Evolutionary conservation across 1,140 invertebrate species (phyloP), one percentile per base, ranked within the genome.

Genomic region (Drosophila elegans): DNA sequence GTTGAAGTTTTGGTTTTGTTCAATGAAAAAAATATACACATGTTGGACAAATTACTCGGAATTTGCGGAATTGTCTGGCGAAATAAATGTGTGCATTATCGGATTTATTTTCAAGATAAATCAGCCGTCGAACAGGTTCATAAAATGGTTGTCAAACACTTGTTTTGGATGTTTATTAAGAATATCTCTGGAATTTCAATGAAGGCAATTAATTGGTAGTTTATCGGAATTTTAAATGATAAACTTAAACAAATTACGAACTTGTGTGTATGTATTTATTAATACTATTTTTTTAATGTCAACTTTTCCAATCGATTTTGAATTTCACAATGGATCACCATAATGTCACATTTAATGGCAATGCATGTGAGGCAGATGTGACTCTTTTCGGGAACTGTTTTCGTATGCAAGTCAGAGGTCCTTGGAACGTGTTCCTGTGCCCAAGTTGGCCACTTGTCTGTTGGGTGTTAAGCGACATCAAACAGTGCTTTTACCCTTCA

Each of bases 401-500:
- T 69, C 36, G 46, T 66, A 85, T 85, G 81, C 67, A 66, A 66
- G 78, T 78, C 81, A 85, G 72, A 45, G 55, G 45, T n/a, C 44
- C 51, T 63, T 68, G 64, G 34, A 62, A 71, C 61, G 57, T 84
- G 61, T 64, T 56, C 29, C 52, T 48, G 64, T 44, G 27, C 53
- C 62, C 64, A 13, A 41, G 34, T 25, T 56, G 73, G 53, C 48
- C 60, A 52, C 51, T 48, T 52, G 54, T 72, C 54, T 16, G 64
- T 27, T 42, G 69, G 56, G 59, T 56, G 60, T 68, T 79, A 72
- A 80, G 61, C 52, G 73, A 52, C 64, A 69, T 49, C 67, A 44
- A 72, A 59, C 41, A 48, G 45, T 44, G 64, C 62, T 63, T 32
- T 48, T 21, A 3, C 12, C 64, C 51, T 55, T n/a, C 63, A 5